Percentiles rank a stretch among this genome's conserved stretches.
phyloP scores from a whole-genome alignment of 1,140 invertebrate species.

The Anastrepha obliqua region DNA sequence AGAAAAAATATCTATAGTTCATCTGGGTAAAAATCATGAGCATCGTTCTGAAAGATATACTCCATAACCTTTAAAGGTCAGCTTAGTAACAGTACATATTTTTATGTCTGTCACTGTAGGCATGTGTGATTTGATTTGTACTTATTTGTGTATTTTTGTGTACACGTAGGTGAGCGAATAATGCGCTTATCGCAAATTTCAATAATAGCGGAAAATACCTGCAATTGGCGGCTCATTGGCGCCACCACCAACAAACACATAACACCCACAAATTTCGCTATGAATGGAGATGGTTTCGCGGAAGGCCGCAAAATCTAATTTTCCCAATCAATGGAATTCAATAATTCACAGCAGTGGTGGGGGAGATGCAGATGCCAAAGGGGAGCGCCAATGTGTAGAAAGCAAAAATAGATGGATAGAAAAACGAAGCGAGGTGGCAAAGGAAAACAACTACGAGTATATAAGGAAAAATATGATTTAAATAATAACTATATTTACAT shows the following conservation, averaged over 20 bases:
- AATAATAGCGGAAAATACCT: slow-evolving; percentile 48
- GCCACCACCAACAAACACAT: neutral
- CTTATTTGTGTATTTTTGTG: neutral
- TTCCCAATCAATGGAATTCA: slow-evolving; percentile 44
- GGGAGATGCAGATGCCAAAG: neutral
- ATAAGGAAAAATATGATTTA: neutral
- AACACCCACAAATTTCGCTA: too few relatives aligned
- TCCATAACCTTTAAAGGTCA: too few relatives aligned
- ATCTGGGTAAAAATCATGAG: too few relatives aligned
- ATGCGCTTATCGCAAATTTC: slow-evolving; percentile 12
- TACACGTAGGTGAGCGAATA: neutral
- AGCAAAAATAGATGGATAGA: neutral
- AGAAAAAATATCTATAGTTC: too few relatives aligned
- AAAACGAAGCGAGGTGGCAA: neutral
- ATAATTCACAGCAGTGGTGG: neutral
- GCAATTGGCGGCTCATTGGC: slow-evolving; percentile 38
- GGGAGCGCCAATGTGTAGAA: too few relatives aligned
- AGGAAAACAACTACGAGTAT: neutral
- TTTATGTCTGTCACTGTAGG: neutral
- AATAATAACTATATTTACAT: neutral
- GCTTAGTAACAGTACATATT: neutral
- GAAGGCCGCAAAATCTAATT: slow-evolving; percentile 40
- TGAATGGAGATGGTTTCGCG: too few relatives aligned
- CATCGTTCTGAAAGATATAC: too few relatives aligned
- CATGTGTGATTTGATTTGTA: neutral